phyloP scores from a whole-genome alignment of 2,113 vertebrate species.

The Saccopteryx bilineata region DNA sequence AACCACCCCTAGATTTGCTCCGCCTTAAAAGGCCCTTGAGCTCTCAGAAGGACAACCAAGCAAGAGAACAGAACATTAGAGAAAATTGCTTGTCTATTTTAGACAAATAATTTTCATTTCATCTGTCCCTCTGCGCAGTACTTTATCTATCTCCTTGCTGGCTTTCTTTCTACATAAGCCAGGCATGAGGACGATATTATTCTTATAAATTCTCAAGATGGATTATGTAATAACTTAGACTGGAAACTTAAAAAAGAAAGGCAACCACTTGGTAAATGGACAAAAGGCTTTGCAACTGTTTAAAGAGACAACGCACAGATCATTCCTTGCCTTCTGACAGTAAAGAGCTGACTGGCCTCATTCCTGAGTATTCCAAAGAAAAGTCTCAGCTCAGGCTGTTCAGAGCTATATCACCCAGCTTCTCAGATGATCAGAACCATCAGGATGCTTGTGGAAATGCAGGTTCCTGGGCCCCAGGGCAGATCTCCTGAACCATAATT shows the following conservation, averaged over 20 bases:
- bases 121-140: constrained; percentile 35
- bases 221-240: constrained; percentile 72
- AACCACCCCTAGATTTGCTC: background rate
- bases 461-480: background rate
- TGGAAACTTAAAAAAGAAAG: constrained; percentile 32
- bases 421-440: background rate
- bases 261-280: background rate
- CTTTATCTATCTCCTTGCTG: constrained; percentile 62
- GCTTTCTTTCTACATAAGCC: constrained; percentile 55
- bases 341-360: background rate
- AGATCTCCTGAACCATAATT: background rate
- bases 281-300: constrained; percentile 1
- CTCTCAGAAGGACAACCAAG: constrained; percentile 71
- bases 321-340: background rate
- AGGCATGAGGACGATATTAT: constrained; percentile 46
- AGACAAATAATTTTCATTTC: constrained; percentile 79
- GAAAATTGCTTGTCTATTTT: constrained; percentile 79
- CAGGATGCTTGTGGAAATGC: background rate
- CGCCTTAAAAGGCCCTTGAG: constrained; percentile 77
- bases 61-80: constrained; percentile 80
- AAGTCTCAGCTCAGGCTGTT: background rate
- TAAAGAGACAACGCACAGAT: constrained; percentile 1
- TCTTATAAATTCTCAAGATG: constrained; percentile 72
- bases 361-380: background rate
- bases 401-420: background rate